A percentile compares a stretch with the other conserved stretches of the same genome.
Evolutionary conservation across 2,888 invertebrate genomes (phyloP).

Genomic region (Tortrix viridana): DNA sequence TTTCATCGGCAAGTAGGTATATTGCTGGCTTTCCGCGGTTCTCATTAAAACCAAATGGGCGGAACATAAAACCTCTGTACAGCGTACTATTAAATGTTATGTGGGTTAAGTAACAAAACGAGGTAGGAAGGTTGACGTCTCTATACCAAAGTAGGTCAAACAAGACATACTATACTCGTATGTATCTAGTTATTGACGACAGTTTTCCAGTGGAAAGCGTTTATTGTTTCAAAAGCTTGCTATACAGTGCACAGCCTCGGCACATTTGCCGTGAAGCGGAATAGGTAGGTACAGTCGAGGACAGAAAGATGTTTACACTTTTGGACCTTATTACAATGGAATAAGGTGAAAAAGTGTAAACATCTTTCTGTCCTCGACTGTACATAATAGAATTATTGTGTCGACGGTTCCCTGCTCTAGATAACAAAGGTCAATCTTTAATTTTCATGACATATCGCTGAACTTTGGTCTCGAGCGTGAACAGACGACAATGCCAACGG

Average conservation of each 20-base stretch:
- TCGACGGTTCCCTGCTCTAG: background rate
- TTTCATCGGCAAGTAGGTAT: no score
- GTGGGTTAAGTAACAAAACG: no score
- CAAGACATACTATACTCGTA: no score
- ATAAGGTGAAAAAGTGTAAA: no score
- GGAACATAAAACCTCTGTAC: background rate
- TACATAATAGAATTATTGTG: conserved; percentile 27
- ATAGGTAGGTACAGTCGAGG: no score
- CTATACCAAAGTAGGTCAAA: conserved; percentile 6
- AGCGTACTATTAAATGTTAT: no score
- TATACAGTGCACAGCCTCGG: background rate
- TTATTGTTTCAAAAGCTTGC: background rate
- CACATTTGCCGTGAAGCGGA: conserved; percentile 8
- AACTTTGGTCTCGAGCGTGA: background rate
- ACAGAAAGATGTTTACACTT: no score
- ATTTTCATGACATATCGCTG: conserved; percentile 1
- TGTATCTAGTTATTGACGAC: background rate
- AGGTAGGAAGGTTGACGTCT: no score
- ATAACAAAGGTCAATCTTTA: conserved; percentile 13
- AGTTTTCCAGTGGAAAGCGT: conserved; percentile 1
- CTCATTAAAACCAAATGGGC: conserved; percentile 16
- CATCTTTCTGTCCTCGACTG: no score
- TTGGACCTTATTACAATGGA: no score
- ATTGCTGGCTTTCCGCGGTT: background rate
- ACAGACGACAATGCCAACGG: background rate